Conservation (phyloP, 35 echinoderm and acorn worm species). For the Anneissia japonica region DNA sequence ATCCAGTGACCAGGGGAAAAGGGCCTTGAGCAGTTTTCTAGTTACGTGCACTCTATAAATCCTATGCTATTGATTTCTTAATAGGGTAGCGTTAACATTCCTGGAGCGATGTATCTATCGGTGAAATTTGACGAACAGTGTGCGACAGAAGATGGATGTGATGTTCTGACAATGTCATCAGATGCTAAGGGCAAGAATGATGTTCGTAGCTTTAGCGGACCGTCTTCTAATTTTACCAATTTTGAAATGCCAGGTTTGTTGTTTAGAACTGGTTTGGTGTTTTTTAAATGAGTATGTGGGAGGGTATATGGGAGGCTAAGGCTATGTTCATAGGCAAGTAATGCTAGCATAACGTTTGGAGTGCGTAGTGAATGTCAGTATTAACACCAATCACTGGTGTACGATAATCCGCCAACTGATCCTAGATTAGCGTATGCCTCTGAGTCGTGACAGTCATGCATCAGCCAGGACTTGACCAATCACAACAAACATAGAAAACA, state of each 20-base stretch:
- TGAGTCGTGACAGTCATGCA: too few species aligned
- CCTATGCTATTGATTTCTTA: neutral
- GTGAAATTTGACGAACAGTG: constrained; percentile 95
- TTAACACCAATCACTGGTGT: too few species aligned
- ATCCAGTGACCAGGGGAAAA: too few species aligned
- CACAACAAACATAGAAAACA: too few species aligned
- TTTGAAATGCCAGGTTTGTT: constrained; percentile 92
- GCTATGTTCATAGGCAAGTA: too few species aligned
- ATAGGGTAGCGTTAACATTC: constrained; percentile 56
- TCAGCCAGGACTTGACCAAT: too few species aligned
- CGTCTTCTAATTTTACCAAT: constrained; percentile 64
- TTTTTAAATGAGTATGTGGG: neutral
- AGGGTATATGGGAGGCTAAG: neutral
- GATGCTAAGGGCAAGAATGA: constrained; percentile 72
- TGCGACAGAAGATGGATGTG: constrained; percentile 82
- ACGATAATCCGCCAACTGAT: neutral
- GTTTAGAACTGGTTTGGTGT: neutral
- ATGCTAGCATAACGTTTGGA: too few species aligned
- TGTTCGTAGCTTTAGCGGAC: constrained; percentile 58
- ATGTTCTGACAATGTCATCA: constrained; percentile 66
- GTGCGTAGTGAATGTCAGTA: too few species aligned
- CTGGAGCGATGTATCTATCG: constrained; percentile 71
- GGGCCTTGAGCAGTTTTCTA: too few species aligned
- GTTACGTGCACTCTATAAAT: too few species aligned
- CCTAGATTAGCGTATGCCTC: too few species aligned